Evolutionary conservation across 2,797 vertebrate genomes (phyloP), one percentile per base, ranked within the genome.

Genomic region (Ceryle rudis): DNA sequence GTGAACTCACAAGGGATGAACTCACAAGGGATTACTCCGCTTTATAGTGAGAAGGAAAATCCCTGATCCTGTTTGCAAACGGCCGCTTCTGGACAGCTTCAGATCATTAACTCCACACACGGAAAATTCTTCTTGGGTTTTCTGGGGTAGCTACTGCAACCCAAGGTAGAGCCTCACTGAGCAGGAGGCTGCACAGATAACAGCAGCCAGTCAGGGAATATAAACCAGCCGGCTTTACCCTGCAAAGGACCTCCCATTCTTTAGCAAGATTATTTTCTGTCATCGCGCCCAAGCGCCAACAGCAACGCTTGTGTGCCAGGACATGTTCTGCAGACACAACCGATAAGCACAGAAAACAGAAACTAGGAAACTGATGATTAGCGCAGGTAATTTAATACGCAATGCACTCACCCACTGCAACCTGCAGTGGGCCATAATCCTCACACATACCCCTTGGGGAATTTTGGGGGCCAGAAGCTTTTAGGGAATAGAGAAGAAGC

Each of bases 341-440:
- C 16, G 81, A 74, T 91, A 90, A 81, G 49, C 39, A 49, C 3
- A 6, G 42, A 51, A 61, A 66, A 17, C 39, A 82, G 55, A 25
- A 80, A 62, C 14, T 9, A 66, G 15, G 81, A 31, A 70, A 14
- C 13, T 66, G 51, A 51, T 31, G 2, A 37, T 35, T 15, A 21
- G n/a, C 31, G 47, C 39, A 44, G 37, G 17, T 42, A 16, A 13
- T 10, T 41, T 31, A 39, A 44, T 2, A 26, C 0, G 0, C 12
- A 46, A 13, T 2, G 3, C 39, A 17, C 19, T 5, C 14, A 7
- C 9, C 21, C 44, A 33, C 14, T 35, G 8, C 2, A 9, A 13
- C 5, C 39, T 33, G 7, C 13, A 28, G 6, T 0, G 3, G 19
- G n/a, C 37, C 44, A 10, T 9, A 25, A 28, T 1, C 17, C 37